Evolutionary conservation across 1,140 invertebrate genomes (phyloP), one percentile per base, ranked within the genome.

Genomic region (Grapholita molesta): DNA sequence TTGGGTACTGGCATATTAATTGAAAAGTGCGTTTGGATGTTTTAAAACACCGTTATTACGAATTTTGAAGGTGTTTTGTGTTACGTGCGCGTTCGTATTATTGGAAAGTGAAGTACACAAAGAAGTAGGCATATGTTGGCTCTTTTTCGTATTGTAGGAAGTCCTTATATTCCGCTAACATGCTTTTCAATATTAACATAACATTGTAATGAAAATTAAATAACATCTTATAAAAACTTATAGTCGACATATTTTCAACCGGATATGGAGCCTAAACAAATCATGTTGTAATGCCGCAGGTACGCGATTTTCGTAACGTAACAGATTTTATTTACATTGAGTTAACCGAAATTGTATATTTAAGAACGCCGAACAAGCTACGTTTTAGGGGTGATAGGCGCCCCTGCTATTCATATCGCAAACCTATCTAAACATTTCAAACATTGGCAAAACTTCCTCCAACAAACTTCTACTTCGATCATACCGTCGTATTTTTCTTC

Each of bases 401-500:
- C 64, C 69, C 33, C 42, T 21, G 64, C 24, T 66, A 68, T 73
- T n/a, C 70, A 67, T 80, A 84, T 79, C 78, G 70, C 73, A 70
- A 74, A 70, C 78, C 78, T 84, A 80, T 80, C 73, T 70, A 79
- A 86, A 85, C 77, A 83, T 78, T 64, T 71, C 64, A 55, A 73
- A 76, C 57, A 74, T 69, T 69, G 66, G 73, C 65, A 21, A 73
- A 80, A 84, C 75, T 80, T 82, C 70, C 68, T 66, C 23, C 69
- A 38, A 24, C 64, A 72, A 83, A 87, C 76, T 78, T 69, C 42
- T 68, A 64, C 70, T 66, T 70, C 71, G 75, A 83, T 81, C 77
- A 78, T 79, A 80, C 81, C 83, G 79, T 82, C 70, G 79, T 89
- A 87, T 89, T 89, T 86, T 89, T 88, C 78, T 82, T 84, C 30